Evolutionary conservation across 2,113 vertebrate genomes (phyloP), one percentile per base, ranked within the genome.

Genomic region (Seriola aureovittata): DNA sequence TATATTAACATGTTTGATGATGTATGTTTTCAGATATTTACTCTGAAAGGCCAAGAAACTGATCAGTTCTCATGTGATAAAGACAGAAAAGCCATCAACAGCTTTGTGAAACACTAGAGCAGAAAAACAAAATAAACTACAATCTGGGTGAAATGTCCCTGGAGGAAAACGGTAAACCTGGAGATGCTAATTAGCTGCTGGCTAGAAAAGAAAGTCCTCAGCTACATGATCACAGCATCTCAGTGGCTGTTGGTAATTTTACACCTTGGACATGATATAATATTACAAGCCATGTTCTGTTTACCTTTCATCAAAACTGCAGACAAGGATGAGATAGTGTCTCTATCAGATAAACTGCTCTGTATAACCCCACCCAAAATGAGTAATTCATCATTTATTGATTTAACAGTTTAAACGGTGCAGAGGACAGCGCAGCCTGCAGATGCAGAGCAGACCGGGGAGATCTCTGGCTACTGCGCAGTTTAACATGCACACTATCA

Each of bases 241-340:
- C 25, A 42, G 3, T 44, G 23, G 21, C 29, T 52, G 62, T 55
- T 46, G 17, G 50, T 59, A 10, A 60, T 78, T 78, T 78, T 38
- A 55, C 21, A 69, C 21, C 54, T 17, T 29, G 50, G 14, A 48
- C 9, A 10, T 36, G 40, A 67, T 34, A 19, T 71, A 58, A 58
- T 58, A 58, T 58, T 46, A 67, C 23, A 75, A 40, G 17, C 44
- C 34, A 1, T 40, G 46, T 21, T 65, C 48, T 32, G 60, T 32
- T 55, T 57, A 66, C 10, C 48, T 66, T 57, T 32, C 34, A 75
- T 65, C 11, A 54, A 74, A 63, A 23, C 21, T 64, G 59, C 29
- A 36, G n/a, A 54, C 50, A n/a, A 55, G 11, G 38, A 55, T 32
- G 62, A 76, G 50, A 9, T 58, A 8, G 12, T n/a, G 19, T 68